These are phyloP conservation scores for Eleginops maclovinus DNA, from an alignment of 2,113 vertebrate species.

Conservation along the genomic window DNA sequence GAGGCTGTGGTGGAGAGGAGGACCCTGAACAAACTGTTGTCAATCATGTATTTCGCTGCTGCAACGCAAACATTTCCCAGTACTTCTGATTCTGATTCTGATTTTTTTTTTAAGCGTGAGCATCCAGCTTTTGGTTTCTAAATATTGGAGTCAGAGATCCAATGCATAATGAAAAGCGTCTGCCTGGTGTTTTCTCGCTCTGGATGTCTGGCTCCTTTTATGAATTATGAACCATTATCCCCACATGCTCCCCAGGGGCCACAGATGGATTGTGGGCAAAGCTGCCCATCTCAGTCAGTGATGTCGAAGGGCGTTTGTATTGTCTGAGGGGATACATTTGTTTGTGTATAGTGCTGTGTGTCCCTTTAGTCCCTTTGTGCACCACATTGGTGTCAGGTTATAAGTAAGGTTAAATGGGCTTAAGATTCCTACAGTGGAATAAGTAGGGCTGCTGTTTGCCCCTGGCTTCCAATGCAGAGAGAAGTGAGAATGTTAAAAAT, in stretches of 20 bases:
- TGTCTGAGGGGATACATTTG: constrained; percentile 57
- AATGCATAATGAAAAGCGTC: constrained; percentile 71
- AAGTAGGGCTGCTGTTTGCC: constrained; percentile 34
- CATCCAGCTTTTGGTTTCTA: constrained; percentile 26
- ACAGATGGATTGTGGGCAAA: constrained; percentile 64
- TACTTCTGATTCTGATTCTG: too few relatives aligned
- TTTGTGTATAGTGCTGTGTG: constrained; percentile 54
- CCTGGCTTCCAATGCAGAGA: background rate
- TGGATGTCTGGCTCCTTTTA: constrained; percentile 74
- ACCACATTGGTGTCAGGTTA: constrained; percentile 53
- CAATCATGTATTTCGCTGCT: too few relatives aligned
- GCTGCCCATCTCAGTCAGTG: constrained; percentile 53
- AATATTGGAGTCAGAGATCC: constrained; percentile 42
- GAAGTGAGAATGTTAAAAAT: background rate
- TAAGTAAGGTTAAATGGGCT: constrained; percentile 39
- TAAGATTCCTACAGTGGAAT: constrained; percentile 48
- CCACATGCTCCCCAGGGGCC: constrained; percentile 62
- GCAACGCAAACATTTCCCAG: too few relatives aligned
- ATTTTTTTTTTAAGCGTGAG: too few relatives aligned
- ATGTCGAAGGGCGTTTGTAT: constrained; percentile 61
- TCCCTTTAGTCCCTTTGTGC: constrained; percentile 38
- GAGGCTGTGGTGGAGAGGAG: too few relatives aligned
- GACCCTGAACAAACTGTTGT: too few relatives aligned
- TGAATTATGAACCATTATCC: constrained; percentile 84
- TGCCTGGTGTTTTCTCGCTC: constrained; percentile 54